These are phyloP conservation scores for Vidua macroura DNA, from an alignment of 2,113 vertebrate genomes.

Conservation along the genomic window DNA sequence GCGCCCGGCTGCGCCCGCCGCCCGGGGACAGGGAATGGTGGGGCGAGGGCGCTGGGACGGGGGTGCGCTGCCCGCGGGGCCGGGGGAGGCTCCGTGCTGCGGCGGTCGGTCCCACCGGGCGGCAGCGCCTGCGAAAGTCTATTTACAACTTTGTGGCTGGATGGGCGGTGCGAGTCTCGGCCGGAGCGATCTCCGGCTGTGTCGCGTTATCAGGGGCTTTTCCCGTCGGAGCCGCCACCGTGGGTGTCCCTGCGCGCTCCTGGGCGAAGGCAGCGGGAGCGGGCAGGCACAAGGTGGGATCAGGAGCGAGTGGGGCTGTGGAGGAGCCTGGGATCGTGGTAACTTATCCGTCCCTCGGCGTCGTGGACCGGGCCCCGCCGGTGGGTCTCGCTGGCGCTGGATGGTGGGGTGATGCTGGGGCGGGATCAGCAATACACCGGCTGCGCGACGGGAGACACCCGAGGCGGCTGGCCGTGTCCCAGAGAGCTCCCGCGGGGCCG, in stretches of 20 bases:
- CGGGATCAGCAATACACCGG: fast-evolving
- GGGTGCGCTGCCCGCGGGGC: not conserved
- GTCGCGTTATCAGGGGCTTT: not conserved
- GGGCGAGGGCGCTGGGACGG: not conserved
- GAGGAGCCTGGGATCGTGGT: not conserved
- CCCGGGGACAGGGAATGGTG: not conserved
- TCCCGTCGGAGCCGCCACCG: not conserved
- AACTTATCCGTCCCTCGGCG: fast-evolving
- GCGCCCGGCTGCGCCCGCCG: not conserved
- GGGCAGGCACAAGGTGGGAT: not conserved
- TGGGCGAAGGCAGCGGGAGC: not conserved
- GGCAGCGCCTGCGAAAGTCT: not conserved
- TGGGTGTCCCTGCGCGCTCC: not conserved
- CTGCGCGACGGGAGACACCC: not conserved
- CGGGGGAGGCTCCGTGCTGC: not conserved
- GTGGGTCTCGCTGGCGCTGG: not conserved
- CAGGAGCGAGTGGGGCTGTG: not conserved
- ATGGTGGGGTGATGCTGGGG: not conserved
- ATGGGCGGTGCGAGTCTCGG: not conserved
- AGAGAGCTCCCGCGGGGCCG: not conserved
- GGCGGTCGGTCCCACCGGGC: not conserved
- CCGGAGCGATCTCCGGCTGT: not conserved
- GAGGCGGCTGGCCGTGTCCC: not conserved
- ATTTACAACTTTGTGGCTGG: not conserved
- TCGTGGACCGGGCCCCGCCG: not conserved